These are phyloP conservation scores for Xiphias gladius DNA, from an alignment of 2,113 vertebrate genomes.

Conservation along the genomic window DNA sequence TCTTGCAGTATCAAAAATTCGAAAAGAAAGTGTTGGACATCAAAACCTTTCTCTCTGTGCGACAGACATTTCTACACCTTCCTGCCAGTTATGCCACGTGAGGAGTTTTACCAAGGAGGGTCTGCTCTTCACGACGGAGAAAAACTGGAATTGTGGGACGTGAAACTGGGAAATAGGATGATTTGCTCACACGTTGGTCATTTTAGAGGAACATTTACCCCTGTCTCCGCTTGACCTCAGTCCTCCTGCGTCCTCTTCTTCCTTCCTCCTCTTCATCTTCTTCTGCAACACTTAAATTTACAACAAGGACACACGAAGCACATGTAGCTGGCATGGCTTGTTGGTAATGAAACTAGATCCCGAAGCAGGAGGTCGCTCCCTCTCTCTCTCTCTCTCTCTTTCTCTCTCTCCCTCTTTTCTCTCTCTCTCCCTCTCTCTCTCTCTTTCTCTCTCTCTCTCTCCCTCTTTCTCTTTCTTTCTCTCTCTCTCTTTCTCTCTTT, in stretches of 20 bases:
- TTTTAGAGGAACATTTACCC: background rate
- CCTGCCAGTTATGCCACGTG: too few relatives aligned
- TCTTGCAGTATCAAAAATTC: too few relatives aligned
- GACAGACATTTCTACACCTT: too few relatives aligned
- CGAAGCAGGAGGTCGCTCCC: conserved; percentile 52
- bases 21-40: too few relatives aligned
- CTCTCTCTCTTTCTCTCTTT: too few relatives aligned
- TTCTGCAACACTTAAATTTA: conserved; percentile 13
- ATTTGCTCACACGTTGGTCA: too few relatives aligned
- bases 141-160: too few relatives aligned
- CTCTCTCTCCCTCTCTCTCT: too few relatives aligned
- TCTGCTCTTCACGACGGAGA: too few relatives aligned
- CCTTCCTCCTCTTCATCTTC: background rate
- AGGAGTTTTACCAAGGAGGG: too few relatives aligned
- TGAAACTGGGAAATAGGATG: too few relatives aligned
- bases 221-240: background rate
- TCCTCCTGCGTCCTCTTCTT: background rate
- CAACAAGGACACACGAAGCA: conserved; percentile 26
- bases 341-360: conserved; percentile 67
- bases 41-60: too few relatives aligned
- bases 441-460: conserved; percentile 47
- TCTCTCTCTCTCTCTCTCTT: conserved; percentile 8
- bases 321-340: conserved; percentile 50
- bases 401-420: conserved; percentile 3
- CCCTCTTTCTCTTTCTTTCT: background rate